Evolutionary conservation across 64 coral and sea anemone genomes (phyloP).

Genomic region (Exaiptasia diaphana): DNA sequence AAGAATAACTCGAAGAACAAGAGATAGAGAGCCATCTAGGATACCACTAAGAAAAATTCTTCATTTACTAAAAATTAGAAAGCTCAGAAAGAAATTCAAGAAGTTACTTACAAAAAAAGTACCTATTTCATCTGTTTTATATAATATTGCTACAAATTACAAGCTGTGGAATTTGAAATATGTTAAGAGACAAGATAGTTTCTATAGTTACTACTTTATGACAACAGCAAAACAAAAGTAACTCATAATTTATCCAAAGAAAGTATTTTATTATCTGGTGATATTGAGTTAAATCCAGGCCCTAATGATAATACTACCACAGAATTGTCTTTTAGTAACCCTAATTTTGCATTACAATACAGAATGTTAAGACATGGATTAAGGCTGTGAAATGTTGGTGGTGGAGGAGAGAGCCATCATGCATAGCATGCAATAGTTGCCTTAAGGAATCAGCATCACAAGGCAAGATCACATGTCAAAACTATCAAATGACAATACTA

Average conservation of each 20-base stretch:
- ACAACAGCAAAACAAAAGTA: background rate
- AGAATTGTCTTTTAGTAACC: background rate
- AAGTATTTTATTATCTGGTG: conserved; percentile 1
- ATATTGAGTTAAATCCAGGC: conserved; percentile 18
- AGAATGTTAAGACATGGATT: conserved; percentile 25
- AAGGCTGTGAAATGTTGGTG: conserved; percentile 33
- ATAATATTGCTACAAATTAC: background rate
- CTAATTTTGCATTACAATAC: conserved; percentile 3
- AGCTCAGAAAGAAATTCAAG: background rate
- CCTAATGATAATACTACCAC: background rate
- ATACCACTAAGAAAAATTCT: background rate
- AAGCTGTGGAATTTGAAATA: background rate
- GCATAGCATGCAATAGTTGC: conserved; percentile 73
- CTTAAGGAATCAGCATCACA: conserved; percentile 76
- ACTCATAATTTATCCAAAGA: background rate
- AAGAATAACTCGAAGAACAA: background rate
- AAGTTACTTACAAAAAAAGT: background rate
- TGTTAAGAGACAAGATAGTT: background rate
- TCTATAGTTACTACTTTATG: background rate
- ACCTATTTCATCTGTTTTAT: background rate
- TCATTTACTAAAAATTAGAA: background rate
- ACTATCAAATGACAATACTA: conserved; percentile 82
- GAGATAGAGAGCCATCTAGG: background rate
- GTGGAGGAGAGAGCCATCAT: conserved; percentile 36
- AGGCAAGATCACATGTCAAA: conserved; percentile 67